phyloP scores from a whole-genome alignment of 2,113 vertebrate genomes.

The Pitta sordida region DNA sequence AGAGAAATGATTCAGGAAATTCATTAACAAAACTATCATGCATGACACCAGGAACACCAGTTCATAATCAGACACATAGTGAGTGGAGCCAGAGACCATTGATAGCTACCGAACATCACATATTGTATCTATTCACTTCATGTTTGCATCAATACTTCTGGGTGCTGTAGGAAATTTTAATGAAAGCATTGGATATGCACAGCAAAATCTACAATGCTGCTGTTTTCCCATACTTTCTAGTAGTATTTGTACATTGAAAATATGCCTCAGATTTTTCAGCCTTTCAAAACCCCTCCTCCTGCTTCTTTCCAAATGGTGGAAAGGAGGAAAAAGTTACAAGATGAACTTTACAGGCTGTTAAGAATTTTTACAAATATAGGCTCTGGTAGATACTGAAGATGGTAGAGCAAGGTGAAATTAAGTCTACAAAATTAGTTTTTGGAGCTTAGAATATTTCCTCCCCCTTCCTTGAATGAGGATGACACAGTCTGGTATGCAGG shows the following conservation, averaged over 20 bases:
- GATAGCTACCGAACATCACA: neutral
- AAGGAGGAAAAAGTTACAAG: neutral
- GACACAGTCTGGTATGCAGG: neutral
- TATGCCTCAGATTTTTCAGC: neutral
- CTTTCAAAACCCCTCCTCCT: neutral
- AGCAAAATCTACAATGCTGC: neutral
- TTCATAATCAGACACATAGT: neutral
- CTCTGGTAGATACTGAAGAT: neutral
- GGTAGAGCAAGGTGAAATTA: neutral
- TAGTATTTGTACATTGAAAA: neutral
- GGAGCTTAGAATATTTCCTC: neutral
- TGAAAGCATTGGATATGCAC: neutral
- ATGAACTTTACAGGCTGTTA: neutral
- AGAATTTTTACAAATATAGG: neutral
- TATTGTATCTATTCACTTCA: neutral
- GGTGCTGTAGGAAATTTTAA: neutral
- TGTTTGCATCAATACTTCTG: neutral
- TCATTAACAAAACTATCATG: neutral
- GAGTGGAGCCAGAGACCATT: neutral
- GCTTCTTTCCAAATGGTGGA: neutral
- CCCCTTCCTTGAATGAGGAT: neutral
- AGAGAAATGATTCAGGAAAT: neutral
- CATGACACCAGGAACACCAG: neutral
- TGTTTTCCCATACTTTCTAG: neutral
- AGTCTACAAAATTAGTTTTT: neutral